Conservation (phyloP, 2,888 invertebrate genomes). For the Eupithecia exiguata region DNA sequence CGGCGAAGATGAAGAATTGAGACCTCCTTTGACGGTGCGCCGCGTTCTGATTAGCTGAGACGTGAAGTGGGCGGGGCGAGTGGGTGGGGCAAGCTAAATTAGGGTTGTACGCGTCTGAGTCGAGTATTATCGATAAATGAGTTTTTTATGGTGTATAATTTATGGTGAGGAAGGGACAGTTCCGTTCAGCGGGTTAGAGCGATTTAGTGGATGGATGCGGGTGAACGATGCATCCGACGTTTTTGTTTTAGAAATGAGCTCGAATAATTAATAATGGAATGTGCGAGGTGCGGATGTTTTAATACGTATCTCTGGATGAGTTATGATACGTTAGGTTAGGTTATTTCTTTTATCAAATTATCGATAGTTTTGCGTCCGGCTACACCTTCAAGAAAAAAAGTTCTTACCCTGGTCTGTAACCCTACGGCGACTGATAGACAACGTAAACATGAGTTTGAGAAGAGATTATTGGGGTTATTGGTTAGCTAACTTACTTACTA, state of each 20-base stretch:
- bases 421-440: not conserved
- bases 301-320: not conserved
- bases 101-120: constrained; percentile 63
- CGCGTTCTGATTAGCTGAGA: constrained; percentile 64
- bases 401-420: not conserved
- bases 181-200: constrained; percentile 56
- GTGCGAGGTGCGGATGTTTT: constrained; percentile 13
- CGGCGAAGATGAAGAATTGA: constrained; percentile 54
- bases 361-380: not conserved
- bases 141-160: constrained; percentile 72
- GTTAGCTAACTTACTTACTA: not conserved
- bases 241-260: constrained; percentile 38
- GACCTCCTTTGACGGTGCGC: constrained; percentile 58
- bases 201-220: constrained; percentile 55
- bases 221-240: constrained; percentile 57
- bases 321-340: not conserved
- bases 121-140: constrained; percentile 73
- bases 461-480: not conserved
- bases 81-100: constrained; percentile 60
- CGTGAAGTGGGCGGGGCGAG: constrained; percentile 63
- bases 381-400: not conserved
- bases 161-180: constrained; percentile 74
- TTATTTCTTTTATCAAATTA: not conserved
- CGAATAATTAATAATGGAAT: not conserved
- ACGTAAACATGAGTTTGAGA: not conserved